Evolutionary conservation across 2,113 vertebrate genomes (phyloP), one percentile per base, ranked within the genome.

Genomic region (Phrynocephalus versicolor): DNA sequence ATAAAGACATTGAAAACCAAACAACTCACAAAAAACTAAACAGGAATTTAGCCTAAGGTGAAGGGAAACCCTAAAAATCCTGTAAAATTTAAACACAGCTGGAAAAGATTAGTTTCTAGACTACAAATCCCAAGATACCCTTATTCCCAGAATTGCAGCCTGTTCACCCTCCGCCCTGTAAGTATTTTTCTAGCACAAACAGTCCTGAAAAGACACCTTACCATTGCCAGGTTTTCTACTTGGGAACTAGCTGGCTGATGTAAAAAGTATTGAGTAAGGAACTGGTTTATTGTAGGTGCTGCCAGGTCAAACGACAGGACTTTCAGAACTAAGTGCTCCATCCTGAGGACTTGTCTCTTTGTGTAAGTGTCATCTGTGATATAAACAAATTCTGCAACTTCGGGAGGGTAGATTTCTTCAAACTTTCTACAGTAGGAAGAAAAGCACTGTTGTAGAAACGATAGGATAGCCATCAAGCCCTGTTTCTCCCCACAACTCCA

Each of bases 311-410:
- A 99, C 0, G 98, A 98, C 67, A 99, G 97, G 85, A 99, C 99
- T 94, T 99, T 99, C 3, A 99, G 95, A 88, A 99, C 97, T 87
- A 99, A 95, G 86, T 99, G 98, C 95, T 99, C 99, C 99, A 99
- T 99, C 91, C 97, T 96, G 57, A 99, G 95, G 92, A 99, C 98
- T 90, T 99, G 99, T 88, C 99, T 99, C 95, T 99, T 99, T 4
- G 98, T 98, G 82, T 99, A 99, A 71, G 99, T 99, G 92, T 99
- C 99, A 0, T 99, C 99, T 60, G 99, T 99, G 94, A 99, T 99
- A 95, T 99, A 99, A 64, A 99, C 99, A 91, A 99, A 99, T 89
- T 99, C 99, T 0, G 98, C 96, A 89, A 99, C 98, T 96, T 99
- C 98, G 14, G 99, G 99, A 62, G 99, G 98, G 88, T 99, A 99